Evolutionary conservation across 2,888 invertebrate genomes (phyloP).

Genomic region (Hypsopygia costalis): DNA sequence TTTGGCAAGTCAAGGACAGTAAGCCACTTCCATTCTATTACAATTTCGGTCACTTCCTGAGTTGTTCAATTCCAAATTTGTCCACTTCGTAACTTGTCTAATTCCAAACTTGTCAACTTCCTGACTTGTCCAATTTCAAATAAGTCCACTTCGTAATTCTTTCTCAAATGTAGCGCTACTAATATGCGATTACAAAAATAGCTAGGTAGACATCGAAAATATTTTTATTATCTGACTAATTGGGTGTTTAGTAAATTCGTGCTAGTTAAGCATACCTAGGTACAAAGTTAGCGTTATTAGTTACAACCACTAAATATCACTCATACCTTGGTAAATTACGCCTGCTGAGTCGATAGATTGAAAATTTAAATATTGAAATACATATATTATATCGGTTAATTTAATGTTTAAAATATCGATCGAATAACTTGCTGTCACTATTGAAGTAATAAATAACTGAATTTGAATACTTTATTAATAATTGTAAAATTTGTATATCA

Average conservation of each 20-base stretch:
- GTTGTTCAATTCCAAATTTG: too few relatives aligned
- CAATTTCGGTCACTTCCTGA: too few relatives aligned
- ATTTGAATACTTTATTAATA: constrained; percentile 10
- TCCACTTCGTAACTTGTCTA: too few relatives aligned
- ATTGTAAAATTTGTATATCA: neutral
- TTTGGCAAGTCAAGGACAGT: too few relatives aligned
- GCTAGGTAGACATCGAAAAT: neutral
- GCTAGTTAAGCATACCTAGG: neutral
- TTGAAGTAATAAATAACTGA: constrained; percentile 4
- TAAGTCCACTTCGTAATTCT: too few relatives aligned
- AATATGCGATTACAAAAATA: too few relatives aligned
- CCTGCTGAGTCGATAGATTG: constrained; percentile 1
- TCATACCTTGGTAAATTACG: constrained; percentile 1
- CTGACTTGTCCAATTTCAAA: too few relatives aligned
- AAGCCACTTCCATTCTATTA: too few relatives aligned
- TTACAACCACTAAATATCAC: constrained; percentile 7
- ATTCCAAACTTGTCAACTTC: too few relatives aligned
- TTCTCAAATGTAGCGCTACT: too few relatives aligned
- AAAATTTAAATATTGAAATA: constrained; percentile 4
- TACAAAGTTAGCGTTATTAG: neutral
- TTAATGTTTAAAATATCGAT: neutral
- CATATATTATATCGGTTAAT: constrained; percentile 4
- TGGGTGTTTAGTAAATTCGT: constrained; percentile 2
- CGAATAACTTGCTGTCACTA: constrained; percentile 7
- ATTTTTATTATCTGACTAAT: neutral